phyloP scores from a whole-genome alignment of 2,113 vertebrate genomes.

The Atlantisia rogersi region DNA sequence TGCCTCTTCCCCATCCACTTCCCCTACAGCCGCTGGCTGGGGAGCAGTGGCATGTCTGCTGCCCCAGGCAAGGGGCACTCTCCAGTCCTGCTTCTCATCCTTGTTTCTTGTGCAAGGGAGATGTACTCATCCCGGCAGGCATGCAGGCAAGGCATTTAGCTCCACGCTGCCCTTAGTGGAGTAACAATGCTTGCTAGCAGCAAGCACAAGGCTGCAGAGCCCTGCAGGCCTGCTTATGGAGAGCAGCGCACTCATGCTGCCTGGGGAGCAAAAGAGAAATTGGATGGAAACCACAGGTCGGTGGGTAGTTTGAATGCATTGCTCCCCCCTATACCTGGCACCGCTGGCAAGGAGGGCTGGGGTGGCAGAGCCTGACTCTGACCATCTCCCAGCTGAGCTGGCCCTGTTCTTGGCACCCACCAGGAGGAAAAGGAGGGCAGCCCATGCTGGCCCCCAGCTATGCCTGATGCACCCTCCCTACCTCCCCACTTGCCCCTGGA shows the following conservation, averaged over 20 bases:
- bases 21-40: accelerated
- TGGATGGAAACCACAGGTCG: too few species aligned
- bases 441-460: accelerated
- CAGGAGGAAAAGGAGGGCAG: background rate
- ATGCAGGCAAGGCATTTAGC: accelerated
- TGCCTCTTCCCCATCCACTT: background rate
- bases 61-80: background rate
- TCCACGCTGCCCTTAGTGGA: background rate
- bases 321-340: accelerated
- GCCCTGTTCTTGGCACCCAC: accelerated
- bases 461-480: background rate
- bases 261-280: accelerated
- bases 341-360: background rate
- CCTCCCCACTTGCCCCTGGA: background rate
- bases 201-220: background rate
- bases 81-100: accelerated
- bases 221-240: background rate
- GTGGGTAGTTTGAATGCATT: accelerated
- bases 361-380: accelerated
- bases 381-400: background rate
- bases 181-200: accelerated
- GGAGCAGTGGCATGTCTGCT: accelerated
- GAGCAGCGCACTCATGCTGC: accelerated
- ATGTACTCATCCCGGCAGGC: accelerated
- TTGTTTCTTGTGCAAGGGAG: background rate